A percentile compares a stretch with the other conserved stretches of the same genome.
These are phyloP conservation scores for Crenichthys baileyi DNA, from an alignment of 2,797 vertebrate genomes.

Conservation along the genomic window DNA sequence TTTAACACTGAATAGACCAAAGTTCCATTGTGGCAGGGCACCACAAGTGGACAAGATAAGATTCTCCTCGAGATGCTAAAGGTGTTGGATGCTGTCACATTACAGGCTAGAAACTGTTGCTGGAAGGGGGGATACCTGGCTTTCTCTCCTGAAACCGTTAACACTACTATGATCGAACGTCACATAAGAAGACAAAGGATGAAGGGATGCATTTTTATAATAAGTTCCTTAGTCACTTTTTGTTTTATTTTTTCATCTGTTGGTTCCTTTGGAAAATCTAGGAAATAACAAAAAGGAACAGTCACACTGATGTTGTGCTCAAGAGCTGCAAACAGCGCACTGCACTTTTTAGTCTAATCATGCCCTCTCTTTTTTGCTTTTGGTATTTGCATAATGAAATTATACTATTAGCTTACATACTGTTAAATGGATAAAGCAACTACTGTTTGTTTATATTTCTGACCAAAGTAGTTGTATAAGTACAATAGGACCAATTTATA, in stretches of 20 bases:
- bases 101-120: too few species aligned
- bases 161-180: too few species aligned
- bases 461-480: neutral
- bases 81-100: too few species aligned
- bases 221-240: neutral
- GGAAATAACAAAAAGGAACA: neutral
- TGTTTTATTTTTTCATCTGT: neutral
- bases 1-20: too few species aligned
- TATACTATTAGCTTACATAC: neutral
- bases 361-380: neutral
- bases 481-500: neutral
- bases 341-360: neutral
- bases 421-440: neutral
- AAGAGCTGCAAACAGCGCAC: slow-evolving; percentile 1
- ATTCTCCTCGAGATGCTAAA: too few species aligned
- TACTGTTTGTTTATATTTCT: neutral
- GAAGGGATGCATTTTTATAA: neutral
- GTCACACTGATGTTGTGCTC: neutral
- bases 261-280: neutral
- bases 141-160: neutral
- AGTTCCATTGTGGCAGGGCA: too few species aligned
- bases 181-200: too few species aligned
- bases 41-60: too few species aligned
- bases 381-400: neutral
- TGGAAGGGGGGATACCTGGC: neutral